These are phyloP conservation scores for Nomada fabriciana DNA, from an alignment of 2,888 invertebrate species.

Conservation along the genomic window DNA sequence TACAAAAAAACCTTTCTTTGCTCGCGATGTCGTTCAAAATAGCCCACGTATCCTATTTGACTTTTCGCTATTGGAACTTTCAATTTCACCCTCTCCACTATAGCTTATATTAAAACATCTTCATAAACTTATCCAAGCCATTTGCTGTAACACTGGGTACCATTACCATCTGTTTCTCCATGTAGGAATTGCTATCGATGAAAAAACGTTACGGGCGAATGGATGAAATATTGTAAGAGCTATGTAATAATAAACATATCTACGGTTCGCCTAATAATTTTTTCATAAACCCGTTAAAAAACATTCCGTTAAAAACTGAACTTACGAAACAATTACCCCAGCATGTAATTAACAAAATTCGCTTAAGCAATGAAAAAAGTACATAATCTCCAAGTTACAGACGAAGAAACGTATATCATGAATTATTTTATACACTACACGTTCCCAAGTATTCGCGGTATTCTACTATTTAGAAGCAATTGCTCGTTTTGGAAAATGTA, in stretches of 20 bases:
- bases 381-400: constrained; percentile 14
- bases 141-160: neutral
- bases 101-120: constrained; percentile 13
- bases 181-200: neutral
- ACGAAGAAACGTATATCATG: neutral
- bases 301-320: constrained; percentile 56
- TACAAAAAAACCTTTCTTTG: constrained; percentile 4
- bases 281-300: constrained; percentile 19
- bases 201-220: neutral
- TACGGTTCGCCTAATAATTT: constrained; percentile 4
- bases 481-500: neutral
- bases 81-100: neutral
- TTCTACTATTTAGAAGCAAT: constrained; percentile 4
- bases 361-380: neutral
- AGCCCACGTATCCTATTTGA: neutral
- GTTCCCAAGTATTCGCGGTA: neutral
- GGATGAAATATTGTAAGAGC: constrained; percentile 1
- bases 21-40: neutral
- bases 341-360: constrained; percentile 3
- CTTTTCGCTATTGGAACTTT: constrained; percentile 24
- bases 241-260: constrained; percentile 37
- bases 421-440: neutral
- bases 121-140: constrained; percentile 7
- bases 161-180: neutral
- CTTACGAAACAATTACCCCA: constrained; percentile 29